A percentile compares a stretch with the other conserved stretches of the same genome.
Evolutionary conservation across 2,888 invertebrate genomes (phyloP).

Genomic region (Therioaphis trifolii): DNA sequence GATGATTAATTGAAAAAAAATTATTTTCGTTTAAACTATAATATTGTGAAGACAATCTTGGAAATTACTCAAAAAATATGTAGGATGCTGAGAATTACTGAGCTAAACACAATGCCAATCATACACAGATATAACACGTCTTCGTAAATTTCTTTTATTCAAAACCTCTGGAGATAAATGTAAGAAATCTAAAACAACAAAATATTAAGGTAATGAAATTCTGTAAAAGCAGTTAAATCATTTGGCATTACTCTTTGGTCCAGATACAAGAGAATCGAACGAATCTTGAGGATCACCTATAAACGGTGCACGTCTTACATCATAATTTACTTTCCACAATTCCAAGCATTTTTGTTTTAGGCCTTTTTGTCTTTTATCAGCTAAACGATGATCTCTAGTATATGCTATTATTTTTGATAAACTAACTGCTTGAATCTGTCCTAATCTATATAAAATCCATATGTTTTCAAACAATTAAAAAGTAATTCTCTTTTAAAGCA

Average conservation of each 20-base stretch:
- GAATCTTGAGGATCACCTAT: constrained; percentile 32
- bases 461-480: no score
- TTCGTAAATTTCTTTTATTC: constrained; percentile 65
- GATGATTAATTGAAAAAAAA: no score
- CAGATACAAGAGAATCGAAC: constrained; percentile 28
- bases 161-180: constrained; percentile 41
- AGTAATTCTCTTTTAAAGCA: no score
- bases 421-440: constrained; percentile 79
- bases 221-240: neutral
- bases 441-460: constrained; percentile 72
- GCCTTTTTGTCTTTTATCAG: constrained; percentile 79
- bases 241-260: constrained; percentile 37
- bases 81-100: constrained; percentile 69
- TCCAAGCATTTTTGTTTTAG: constrained; percentile 79
- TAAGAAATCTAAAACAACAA: constrained; percentile 59
- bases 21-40: neutral
- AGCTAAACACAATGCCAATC: constrained; percentile 78
- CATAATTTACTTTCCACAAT: constrained; percentile 77
- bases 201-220: neutral
- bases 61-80: constrained; percentile 74
- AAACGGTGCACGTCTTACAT: constrained; percentile 61
- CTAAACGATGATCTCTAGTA: constrained; percentile 77
- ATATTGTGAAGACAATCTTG: neutral
- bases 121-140: constrained; percentile 69
- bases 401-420: constrained; percentile 86